These are phyloP conservation scores for Drosophila nigromelanica DNA, from an alignment of 1,140 invertebrate genomes.

Conservation along the genomic window DNA sequence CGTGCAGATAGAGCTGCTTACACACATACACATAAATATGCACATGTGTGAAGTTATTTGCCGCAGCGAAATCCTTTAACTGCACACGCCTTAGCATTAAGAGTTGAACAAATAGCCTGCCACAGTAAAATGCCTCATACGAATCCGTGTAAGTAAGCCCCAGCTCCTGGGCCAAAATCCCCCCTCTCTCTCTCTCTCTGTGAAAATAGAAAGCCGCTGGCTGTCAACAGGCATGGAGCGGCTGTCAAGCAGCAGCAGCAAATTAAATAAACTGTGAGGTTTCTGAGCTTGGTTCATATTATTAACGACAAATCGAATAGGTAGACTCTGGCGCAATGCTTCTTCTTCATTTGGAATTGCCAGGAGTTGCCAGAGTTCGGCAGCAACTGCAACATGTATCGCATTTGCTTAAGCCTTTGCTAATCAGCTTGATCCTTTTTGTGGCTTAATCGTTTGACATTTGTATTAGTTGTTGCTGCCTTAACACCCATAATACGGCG, in stretches of 20 bases:
- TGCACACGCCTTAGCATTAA: constrained; percentile 62
- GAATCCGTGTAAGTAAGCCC: constrained; percentile 8
- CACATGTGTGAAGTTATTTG: constrained; percentile 68
- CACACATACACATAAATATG: constrained; percentile 1
- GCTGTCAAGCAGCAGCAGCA: constrained; percentile 59
- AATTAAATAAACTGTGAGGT: constrained; percentile 75
- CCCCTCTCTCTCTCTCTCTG: not conserved
- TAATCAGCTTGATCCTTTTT: constrained; percentile 78
- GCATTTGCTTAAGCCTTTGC: constrained; percentile 63
- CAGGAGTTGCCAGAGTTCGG: constrained; percentile 12
- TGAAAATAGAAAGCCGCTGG: constrained; percentile 37
- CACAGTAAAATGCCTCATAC: constrained; percentile 54
- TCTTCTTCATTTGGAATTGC: not conserved
- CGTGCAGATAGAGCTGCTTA: constrained; percentile 32
- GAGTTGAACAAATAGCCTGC: constrained; percentile 75
- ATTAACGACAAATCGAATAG: constrained; percentile 75
- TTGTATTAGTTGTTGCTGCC: constrained; percentile 65
- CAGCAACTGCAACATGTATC: constrained; percentile 19
- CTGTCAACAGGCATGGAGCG: constrained; percentile 38
- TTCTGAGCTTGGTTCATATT: constrained; percentile 68
- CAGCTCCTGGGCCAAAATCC: not conserved
- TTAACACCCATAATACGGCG: constrained; percentile 25
- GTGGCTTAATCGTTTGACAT: constrained; percentile 79
- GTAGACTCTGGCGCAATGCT: not conserved
- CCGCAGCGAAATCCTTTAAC: constrained; percentile 71